Evolutionary conservation across 2,797 vertebrate genomes (phyloP).

Genomic region (Sebastes hopkinsi): DNA sequence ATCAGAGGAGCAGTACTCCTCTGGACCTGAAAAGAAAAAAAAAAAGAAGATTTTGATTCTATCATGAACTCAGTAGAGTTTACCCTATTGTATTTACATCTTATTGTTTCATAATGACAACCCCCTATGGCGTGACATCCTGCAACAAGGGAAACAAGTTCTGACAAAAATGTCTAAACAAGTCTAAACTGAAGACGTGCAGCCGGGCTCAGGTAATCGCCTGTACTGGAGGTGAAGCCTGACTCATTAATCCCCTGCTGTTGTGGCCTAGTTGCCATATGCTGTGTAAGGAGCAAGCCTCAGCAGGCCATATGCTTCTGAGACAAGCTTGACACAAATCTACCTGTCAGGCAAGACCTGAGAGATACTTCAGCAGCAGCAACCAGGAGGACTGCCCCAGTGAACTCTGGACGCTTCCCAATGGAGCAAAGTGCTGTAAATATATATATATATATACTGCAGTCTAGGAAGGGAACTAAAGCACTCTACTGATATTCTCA

Average conservation of each 20-base stretch:
- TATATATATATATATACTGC: no score
- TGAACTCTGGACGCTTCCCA: not conserved
- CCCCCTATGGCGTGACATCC: not conserved
- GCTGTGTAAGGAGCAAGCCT: not conserved
- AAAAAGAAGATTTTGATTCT: not conserved
- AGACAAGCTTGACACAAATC: not conserved
- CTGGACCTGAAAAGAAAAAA: not conserved
- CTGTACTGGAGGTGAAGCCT: not conserved
- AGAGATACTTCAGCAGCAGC: not conserved
- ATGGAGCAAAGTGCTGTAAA: not conserved
- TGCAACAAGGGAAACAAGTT: not conserved
- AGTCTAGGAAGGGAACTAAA: not conserved
- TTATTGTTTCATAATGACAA: not conserved
- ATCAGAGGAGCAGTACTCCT: not conserved
- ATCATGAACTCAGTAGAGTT: not conserved
- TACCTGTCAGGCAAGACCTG: not conserved
- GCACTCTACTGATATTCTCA: not conserved
- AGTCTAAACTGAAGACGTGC: not conserved
- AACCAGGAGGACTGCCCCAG: not conserved
- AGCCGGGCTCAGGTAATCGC: not conserved
- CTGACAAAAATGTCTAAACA: no score
- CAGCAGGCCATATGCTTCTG: conserved; percentile 2
- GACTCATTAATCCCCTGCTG: conserved; percentile 23
- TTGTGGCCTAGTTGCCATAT: not conserved
- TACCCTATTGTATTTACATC: not conserved